A percentile compares a stretch with the other conserved stretches of the same genome.
These are phyloP conservation scores for Chaetoderma sp. DNA, from an alignment of 2,888 invertebrate genomes.

Conservation along the genomic window DNA sequence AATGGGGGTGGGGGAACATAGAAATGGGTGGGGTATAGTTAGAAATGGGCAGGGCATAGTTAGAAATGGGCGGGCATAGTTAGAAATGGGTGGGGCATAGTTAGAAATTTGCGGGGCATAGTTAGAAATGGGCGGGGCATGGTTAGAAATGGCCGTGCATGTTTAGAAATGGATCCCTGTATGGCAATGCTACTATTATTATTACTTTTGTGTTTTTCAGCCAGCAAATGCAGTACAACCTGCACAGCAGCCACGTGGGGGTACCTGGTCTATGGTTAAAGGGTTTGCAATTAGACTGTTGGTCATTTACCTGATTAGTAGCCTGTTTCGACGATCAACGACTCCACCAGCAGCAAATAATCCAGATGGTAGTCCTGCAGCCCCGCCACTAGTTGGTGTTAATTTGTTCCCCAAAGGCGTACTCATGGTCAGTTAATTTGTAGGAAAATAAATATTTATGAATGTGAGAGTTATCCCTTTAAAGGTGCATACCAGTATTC, in stretches of 20 bases:
- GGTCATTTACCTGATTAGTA: slow-evolving; percentile 92
- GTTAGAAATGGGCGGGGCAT: too few species aligned
- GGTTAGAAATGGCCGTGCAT: too few species aligned
- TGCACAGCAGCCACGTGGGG: slow-evolving; percentile 36
- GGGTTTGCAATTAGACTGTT: slow-evolving; percentile 88
- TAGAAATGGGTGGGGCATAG: too few species aligned
- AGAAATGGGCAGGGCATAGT: too few species aligned
- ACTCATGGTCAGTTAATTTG: slow-evolving; percentile 72
- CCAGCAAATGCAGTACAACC: too few species aligned
- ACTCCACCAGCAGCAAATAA: slow-evolving; percentile 70
- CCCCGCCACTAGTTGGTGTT: slow-evolving; percentile 45
- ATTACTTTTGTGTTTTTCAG: not conserved
- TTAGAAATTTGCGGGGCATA: too few species aligned
- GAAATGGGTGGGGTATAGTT: too few species aligned
- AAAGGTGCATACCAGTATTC: too few species aligned
- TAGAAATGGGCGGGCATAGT: too few species aligned
- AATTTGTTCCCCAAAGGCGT: slow-evolving; percentile 79
- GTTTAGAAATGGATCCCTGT: not conserved
- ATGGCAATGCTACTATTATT: not conserved
- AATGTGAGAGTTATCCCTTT: too few species aligned
- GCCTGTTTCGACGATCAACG: slow-evolving; percentile 81
- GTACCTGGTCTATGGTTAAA: slow-evolving; percentile 76
- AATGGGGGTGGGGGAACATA: not conserved
- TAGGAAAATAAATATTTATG: not conserved
- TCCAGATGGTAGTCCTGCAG: slow-evolving; percentile 69